Conservation (phyloP, 2,888 invertebrate genomes). For the Dolomedes plantarius region DNA sequence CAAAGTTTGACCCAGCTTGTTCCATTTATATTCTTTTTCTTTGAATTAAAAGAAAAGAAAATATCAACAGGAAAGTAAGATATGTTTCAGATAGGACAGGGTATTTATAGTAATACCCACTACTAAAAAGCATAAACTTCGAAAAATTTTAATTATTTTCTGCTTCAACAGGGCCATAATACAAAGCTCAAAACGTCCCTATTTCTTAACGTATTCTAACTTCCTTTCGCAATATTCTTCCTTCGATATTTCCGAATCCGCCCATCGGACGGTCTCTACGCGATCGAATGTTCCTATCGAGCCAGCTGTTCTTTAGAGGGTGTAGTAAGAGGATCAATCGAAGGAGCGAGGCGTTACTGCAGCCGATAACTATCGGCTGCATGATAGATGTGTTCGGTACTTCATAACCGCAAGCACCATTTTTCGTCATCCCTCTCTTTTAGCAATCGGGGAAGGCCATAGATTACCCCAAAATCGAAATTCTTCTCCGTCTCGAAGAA, state of each 20-base stretch:
- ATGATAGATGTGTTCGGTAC: not conserved
- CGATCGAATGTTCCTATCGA: conserved; percentile 9
- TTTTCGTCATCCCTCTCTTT: not conserved
- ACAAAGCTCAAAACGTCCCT: too few relatives aligned
- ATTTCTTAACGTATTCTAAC: too few relatives aligned
- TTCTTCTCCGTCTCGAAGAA: not conserved
- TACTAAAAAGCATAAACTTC: too few relatives aligned
- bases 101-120: too few relatives aligned
- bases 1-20: too few relatives aligned
- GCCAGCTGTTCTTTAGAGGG: conserved; percentile 3
- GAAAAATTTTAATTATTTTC: too few relatives aligned
- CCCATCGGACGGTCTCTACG: not conserved
- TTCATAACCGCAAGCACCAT: conserved; percentile 3
- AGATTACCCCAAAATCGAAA: conserved; percentile 10
- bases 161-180: too few relatives aligned
- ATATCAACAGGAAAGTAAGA: too few relatives aligned
- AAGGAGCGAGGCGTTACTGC: not conserved
- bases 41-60: too few relatives aligned
- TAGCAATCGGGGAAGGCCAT: not conserved
- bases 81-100: too few relatives aligned
- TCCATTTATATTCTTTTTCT: too few relatives aligned
- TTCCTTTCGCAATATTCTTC: too few relatives aligned
- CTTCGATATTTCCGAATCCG: not conserved
- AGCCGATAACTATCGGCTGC: conserved; percentile 6
- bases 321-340: conserved; percentile 5